Percentiles rank a stretch among this genome's conserved stretches.
These are phyloP conservation scores for Odontocerum albicorne DNA, from an alignment of 2,888 invertebrate genomes.

Conservation along the genomic window DNA sequence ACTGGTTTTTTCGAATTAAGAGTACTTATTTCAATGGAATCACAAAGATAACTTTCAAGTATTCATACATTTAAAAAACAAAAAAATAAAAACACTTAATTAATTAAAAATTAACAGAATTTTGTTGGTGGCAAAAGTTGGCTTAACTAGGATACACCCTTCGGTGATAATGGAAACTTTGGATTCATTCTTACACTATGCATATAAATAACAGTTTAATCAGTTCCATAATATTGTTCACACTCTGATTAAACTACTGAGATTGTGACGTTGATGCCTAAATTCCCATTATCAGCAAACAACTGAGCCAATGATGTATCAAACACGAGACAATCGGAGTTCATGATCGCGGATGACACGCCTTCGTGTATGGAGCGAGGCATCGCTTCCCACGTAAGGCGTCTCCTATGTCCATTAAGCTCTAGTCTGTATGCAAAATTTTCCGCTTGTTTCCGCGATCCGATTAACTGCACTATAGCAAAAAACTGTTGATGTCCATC, in stretches of 20 bases:
- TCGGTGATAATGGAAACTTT: conserved; percentile 46
- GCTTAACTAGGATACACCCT: conserved; percentile 48
- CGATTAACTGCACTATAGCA: conserved; percentile 98
- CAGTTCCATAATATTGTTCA: conserved; percentile 2
- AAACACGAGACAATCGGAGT: conserved; percentile 98
- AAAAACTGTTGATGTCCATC: conserved; percentile 96
- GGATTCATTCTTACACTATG: conserved; percentile 42
- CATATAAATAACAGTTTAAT: conserved; percentile 18
- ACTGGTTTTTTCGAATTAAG: too few relatives aligned
- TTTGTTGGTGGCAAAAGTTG: too few relatives aligned
- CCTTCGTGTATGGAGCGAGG: conserved; percentile 99
- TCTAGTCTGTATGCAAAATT: conserved; percentile 98
- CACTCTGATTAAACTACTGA: conserved; percentile 64
- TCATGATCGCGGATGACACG: conserved; percentile 94
- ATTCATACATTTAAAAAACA: too few relatives aligned
- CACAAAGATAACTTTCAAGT: too few relatives aligned
- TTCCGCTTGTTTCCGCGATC: conserved; percentile 97
- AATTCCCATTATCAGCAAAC: conserved; percentile 98
- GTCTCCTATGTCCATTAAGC: conserved; percentile 90
- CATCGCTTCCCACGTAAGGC: conserved; percentile 99
- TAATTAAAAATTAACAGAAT: too few relatives aligned
- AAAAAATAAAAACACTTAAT: too few relatives aligned
- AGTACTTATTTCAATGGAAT: too few relatives aligned
- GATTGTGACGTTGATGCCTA: conserved; percentile 99
- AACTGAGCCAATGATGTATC: conserved; percentile 97